Evolutionary conservation across 2,797 vertebrate species (phyloP), one percentile per base, ranked within the genome.

Genomic region (Crocodylus rhombifer): DNA sequence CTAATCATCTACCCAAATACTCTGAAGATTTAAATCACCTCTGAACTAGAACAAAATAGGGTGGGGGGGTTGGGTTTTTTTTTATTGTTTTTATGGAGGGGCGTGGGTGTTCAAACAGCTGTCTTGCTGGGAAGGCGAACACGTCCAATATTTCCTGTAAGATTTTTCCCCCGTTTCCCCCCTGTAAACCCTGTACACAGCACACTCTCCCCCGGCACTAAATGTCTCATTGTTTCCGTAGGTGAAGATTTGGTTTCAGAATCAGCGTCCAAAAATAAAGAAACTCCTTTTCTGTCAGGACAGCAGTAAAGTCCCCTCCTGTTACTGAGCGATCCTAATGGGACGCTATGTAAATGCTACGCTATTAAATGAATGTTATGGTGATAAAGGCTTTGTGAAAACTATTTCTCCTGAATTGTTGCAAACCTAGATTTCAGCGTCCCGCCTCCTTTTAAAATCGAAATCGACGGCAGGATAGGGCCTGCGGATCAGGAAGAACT

Each of bases 101-200:
- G 62, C 13, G 62, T 8, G 42, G 64, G 87, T 77, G 86, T 75
- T 88, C 71, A 89, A 94, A 95, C 95, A 95, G 95, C 95, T 97
- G 96, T 95, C 94, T 96, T 95, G 86, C 94, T 93, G 95, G 93
- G 87, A 96, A 96, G 91, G 77, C 94, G 94, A 97, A 95, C 91
- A 95, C 94, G 96, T 97, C 90, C 95, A 91, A 84, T 92, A 88
- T 94, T 96, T 96, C 95, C 95, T 95, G 93, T 92, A 88, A 28
- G 51, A 77, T 63, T 80, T 36, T 57, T 42, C 0, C n/a, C 18
- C 58, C 3, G 3, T 6, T 42, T 79, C 36, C n/a, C 86, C 77
- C 25, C 33, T 61, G 21, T 84, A 76, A 73, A 90, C 80, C 69
- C 15, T 15, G 26, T 0, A 0, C 36, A 82, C 23, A n/a, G 20